A percentile compares a stretch with the other conserved stretches of the same genome.
Evolutionary conservation across 2,113 vertebrate genomes (phyloP).

Genomic region (Nycticebus coucang): DNA sequence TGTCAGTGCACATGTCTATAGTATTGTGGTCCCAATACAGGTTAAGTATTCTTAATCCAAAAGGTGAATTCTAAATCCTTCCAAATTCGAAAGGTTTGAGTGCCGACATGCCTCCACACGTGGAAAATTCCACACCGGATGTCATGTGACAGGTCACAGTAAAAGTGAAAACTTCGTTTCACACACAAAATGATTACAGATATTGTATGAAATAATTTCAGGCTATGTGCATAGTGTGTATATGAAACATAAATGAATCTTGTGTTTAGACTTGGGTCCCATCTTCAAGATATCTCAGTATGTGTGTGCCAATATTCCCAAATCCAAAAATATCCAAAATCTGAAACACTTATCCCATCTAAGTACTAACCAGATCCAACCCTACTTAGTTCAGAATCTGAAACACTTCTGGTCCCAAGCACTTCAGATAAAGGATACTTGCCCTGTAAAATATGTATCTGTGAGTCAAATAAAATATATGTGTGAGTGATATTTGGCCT

Average conservation of each 20-base stretch:
- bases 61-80: background rate
- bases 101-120: background rate
- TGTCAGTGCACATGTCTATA: background rate
- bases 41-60: background rate
- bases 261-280: background rate
- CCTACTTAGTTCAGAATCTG: too few species aligned
- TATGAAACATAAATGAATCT: background rate
- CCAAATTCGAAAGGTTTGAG: background rate
- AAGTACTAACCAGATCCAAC: too few species aligned
- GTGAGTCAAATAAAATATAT: background rate
- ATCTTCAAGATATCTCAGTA: background rate
- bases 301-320: background rate
- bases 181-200: background rate
- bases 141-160: background rate
- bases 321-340: background rate
- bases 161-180: background rate
- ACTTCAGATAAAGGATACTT: background rate
- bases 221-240: background rate
- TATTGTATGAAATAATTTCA: background rate
- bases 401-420: background rate
- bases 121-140: background rate
- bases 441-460: background rate
- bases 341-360: background rate
- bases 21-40: background rate
- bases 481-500: background rate